Evolutionary conservation across 1,140 invertebrate species (phyloP), one percentile per base, ranked within the genome.

Genomic region (Formica exsecta): DNA sequence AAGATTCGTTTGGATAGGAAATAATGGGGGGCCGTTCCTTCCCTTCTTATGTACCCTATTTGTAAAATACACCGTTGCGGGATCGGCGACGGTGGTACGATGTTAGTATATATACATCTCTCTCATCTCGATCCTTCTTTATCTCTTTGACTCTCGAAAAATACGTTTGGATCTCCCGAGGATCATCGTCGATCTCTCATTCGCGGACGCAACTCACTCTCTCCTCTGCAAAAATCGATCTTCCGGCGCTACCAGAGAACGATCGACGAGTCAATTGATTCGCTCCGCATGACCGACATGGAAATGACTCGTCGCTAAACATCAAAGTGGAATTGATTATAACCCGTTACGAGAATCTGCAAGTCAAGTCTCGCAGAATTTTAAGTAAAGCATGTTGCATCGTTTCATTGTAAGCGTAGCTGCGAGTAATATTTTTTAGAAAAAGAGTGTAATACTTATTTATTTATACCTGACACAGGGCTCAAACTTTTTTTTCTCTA

Each of bases 1-100:
- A 65, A 44, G 48, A 86, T 66, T 79, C 76, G 87, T 81, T 89
- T 86, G 68, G 87, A 89, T 90, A 87, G 85, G 57, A 90, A 90
- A 90, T 89, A 87, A 90, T 90, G 61, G 66, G 54, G 61, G 83
- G 4, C 79, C 59, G 74, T 87, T 85, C 38, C 68, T 29, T 85
- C 61, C 74, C 62, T 89, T 59, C 54, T 90, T 90, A 62, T 85
- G 54, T 84, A 89, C 48, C 74, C 70, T 87, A 90, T 90, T 90
- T 90, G 85, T 90, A 86, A 90, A 90, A 87, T 89, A 71, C 88
- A 80, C 70, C 77, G 85, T 85, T 74, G 22, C 25, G 29, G 75
- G 57, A 54, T 76, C 62, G 71, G 65, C 71, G 13, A 16, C 48
- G 48, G 9, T 38, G 61, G 9, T 9, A 44, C 61, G 16, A 74